Evolutionary conservation across 23 tunicate genomes (phyloP), one percentile per base, ranked within the genome.

Genomic region (Clavelina lepadiformis): DNA sequence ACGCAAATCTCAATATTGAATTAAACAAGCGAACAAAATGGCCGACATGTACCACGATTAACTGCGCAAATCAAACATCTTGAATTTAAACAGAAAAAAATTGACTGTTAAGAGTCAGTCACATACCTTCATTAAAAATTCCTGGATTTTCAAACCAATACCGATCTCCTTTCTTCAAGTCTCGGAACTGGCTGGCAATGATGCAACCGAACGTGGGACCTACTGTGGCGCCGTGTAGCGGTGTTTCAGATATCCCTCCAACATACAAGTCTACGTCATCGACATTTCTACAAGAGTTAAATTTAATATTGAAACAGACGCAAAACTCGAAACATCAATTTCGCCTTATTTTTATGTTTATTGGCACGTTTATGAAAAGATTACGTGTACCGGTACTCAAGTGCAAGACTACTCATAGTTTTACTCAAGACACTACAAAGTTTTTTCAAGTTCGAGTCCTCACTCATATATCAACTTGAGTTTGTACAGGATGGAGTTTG

Each of bases 151-250:
- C 96, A 41, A 65, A 76, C 81, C 87, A 88, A 28, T 55, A 68
- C 41, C 82, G 65, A 38, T 88, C 96, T 28, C 96, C 96, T 13
- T 73, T 74, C 32, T 77, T 80, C 0, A 87, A n/a, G 15, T 79
- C 96, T 3, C 87, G 74, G 46, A 87, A 79, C 65, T 88, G 96
- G 25, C 61, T 35, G 31, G 77, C 81, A 28, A 82, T 82, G 2
- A 88, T 35, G 70, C 87, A 82, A 2, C 80, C 88, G 33, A 88
- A 81, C 20, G 82, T 82, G 8, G 88, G 96, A 31, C 96, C 96
- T 0, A 88, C 96, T 5, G 73, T 56, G 18, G 72, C 88, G 1
- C 46, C 74, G 21, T 19, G 33, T 8, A 88, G 22, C 3, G 81
- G 65, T 3, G 59, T 71, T 62, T 88, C 96, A 24, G 82, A 74